phyloP scores from a whole-genome alignment of 2,888 invertebrate genomes.

The Trissonchulus sp. region DNA sequence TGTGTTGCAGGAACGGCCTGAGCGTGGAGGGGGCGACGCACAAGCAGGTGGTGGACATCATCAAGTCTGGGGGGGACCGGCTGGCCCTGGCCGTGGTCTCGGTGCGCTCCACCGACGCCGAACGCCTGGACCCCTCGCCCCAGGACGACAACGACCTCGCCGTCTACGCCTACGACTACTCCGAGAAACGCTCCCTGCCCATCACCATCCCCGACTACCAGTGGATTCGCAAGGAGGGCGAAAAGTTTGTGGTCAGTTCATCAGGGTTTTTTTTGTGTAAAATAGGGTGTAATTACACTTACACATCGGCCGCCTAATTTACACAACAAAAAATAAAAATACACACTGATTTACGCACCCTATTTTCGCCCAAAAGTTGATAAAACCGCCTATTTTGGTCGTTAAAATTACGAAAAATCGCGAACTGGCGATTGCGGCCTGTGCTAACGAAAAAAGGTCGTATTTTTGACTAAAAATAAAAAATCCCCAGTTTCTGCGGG shows the following conservation, averaged over 20 bases:
- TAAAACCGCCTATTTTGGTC: no score
- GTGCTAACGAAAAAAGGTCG: no score
- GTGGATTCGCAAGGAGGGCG: constrained; percentile 68
- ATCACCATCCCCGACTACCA: constrained; percentile 86
- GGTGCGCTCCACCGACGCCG: constrained; percentile 69
- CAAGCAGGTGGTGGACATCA: constrained; percentile 96
- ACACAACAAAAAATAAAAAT: no score
- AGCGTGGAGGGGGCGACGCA: constrained; percentile 99
- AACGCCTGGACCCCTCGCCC: constrained; percentile 67
- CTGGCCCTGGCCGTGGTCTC: constrained; percentile 92
- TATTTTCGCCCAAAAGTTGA: no score
- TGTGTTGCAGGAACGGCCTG: constrained; percentile 75
- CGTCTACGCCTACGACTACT: constrained; percentile 53
- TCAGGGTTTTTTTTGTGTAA: not conserved
- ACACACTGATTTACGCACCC: no score
- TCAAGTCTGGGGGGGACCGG: constrained; percentile 95
- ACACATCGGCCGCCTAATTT: no score
- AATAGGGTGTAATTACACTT: no score
- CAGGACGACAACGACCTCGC: constrained; percentile 43
- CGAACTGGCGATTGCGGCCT: no score
- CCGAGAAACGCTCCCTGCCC: constrained; percentile 75
- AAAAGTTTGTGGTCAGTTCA: constrained; percentile 72
- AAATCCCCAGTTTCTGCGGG: no score
- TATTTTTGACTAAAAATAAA: no score
- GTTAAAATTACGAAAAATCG: no score